Conservation (phyloP, 2,113 vertebrate species). For the Ictalurus furcatus region DNA sequence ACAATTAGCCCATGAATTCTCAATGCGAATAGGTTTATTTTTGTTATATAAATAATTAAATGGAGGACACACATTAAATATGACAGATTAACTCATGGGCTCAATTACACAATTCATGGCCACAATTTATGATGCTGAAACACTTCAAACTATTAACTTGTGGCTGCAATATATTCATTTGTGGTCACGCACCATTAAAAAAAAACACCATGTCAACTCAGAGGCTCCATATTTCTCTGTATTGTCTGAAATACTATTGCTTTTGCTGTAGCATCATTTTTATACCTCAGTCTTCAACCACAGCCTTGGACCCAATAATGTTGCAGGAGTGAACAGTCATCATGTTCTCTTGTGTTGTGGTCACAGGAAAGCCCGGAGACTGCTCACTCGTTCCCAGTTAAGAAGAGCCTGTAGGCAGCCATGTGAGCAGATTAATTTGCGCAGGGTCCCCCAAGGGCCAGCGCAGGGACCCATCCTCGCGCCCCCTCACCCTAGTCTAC, state of each 20-base stretch:
- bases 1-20: neutral
- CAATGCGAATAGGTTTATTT: neutral
- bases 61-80: neutral
- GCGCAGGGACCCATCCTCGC: constrained; percentile 71
- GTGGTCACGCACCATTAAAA: neutral
- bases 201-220: neutral
- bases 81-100: neutral
- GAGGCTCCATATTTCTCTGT: neutral
- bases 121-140: neutral
- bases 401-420: constrained; percentile 79
- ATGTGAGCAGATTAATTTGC: constrained; percentile 77
- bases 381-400: constrained; percentile 78
- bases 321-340: constrained; percentile 15
- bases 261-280: constrained; percentile 19
- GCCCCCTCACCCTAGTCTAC: constrained; percentile 76
- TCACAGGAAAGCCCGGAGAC: constrained; percentile 73
- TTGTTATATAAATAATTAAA: neutral
- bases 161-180: constrained; percentile 2
- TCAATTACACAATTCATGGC: neutral
- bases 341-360: constrained; percentile 47
- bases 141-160: neutral
- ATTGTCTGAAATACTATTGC: neutral
- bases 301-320: neutral
- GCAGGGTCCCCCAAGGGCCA: constrained; percentile 69
- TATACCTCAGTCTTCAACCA: constrained; percentile 28